Evolutionary conservation across 2,888 invertebrate species (phyloP).

Genomic region (Cordilura impudica): DNA sequence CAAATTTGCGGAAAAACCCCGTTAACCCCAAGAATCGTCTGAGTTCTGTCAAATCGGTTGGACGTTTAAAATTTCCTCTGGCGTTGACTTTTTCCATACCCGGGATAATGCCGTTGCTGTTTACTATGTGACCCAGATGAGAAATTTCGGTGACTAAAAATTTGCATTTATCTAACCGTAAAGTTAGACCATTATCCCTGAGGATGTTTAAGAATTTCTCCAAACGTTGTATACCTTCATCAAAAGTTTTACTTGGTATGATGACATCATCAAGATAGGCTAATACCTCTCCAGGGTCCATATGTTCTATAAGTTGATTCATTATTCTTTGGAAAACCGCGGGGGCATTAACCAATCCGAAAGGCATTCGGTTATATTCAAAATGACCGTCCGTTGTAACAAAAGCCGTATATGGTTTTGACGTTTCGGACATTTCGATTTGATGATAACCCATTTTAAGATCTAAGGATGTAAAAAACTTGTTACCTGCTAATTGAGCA

Average conservation of each 20-base stretch:
- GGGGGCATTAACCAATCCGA: slow-evolving; percentile 33
- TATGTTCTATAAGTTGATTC: neutral
- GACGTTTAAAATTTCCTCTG: slow-evolving; percentile 1
- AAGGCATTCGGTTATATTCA: slow-evolving; percentile 45
- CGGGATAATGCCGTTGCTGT: neutral
- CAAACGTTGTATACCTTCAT: neutral
- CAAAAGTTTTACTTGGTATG: neutral
- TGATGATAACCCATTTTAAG: slow-evolving; percentile 54
- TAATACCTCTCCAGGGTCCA: neutral
- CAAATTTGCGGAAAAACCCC: slow-evolving; percentile 57
- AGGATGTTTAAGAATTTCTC: neutral
- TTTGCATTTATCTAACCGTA: slow-evolving; percentile 50
- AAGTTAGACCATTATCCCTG: slow-evolving; percentile 21
- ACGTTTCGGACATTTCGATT: slow-evolving; percentile 36
- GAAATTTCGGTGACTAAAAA: slow-evolving; percentile 46
- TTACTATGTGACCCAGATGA: neutral
- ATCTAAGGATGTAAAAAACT: slow-evolving; percentile 46
- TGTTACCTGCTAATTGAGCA: slow-evolving; percentile 40
- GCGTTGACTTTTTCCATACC: neutral
- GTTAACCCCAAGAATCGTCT: slow-evolving; percentile 50
- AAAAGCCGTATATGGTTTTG: slow-evolving; percentile 48
- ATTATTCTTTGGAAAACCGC: slow-evolving; percentile 36
- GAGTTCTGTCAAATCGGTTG: slow-evolving; percentile 36
- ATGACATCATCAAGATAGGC: neutral
- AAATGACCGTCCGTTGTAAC: slow-evolving; percentile 41